Conservation (phyloP, 2,113 vertebrate genomes). For the Myrmecophaga tridactyla region DNA sequence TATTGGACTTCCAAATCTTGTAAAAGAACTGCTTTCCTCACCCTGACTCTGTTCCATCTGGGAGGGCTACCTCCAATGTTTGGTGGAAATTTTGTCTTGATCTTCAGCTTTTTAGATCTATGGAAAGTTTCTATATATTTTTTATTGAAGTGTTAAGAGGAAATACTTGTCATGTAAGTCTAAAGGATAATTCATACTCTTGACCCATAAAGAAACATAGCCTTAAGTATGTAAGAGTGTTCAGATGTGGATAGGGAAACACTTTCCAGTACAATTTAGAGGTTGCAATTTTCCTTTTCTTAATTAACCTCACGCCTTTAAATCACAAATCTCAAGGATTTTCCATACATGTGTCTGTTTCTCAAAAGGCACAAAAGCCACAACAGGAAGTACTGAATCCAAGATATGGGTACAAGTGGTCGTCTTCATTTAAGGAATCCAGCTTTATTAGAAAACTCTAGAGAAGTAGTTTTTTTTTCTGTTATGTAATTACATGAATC, state of each 20-base stretch:
- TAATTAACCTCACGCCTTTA: neutral
- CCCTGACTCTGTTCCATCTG: slow-evolving; percentile 70
- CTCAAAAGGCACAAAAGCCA: too few species aligned
- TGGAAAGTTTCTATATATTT: slow-evolving; percentile 48
- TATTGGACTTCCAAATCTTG: slow-evolving; percentile 73
- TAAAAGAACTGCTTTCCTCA: slow-evolving; percentile 71
- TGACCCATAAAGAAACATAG: slow-evolving; percentile 14
- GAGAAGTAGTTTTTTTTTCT: neutral
- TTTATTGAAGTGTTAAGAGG: slow-evolving; percentile 61
- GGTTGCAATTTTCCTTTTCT: neutral
- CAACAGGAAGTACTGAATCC: too few species aligned
- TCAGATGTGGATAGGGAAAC: neutral
- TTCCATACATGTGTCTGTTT: too few species aligned
- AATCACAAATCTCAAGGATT: neutral
- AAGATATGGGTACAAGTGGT: neutral
- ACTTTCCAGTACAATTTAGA: neutral
- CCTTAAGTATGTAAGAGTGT: neutral
- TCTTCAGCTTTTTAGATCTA: slow-evolving; percentile 38
- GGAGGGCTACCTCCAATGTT: slow-evolving; percentile 63
- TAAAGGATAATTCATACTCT: slow-evolving; percentile 43
- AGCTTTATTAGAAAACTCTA: neutral
- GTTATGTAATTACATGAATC: neutral
- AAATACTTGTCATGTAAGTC: slow-evolving; percentile 52
- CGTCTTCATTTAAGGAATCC: neutral
- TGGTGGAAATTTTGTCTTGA: slow-evolving; percentile 60